Evolutionary conservation across 2,888 invertebrate genomes (phyloP).

Genomic region (Agrochola lychnidis): DNA sequence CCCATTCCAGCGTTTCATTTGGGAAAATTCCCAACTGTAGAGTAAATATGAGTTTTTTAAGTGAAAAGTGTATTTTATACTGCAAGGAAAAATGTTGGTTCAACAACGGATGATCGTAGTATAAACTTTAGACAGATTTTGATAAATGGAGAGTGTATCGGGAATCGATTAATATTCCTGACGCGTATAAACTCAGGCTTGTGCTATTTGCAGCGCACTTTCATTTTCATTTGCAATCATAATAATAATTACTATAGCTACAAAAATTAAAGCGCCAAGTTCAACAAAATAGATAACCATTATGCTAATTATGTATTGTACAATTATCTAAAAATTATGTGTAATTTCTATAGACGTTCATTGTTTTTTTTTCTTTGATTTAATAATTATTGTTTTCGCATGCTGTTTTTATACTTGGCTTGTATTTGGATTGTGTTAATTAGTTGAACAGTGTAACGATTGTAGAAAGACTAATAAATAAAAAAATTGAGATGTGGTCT

Average conservation of each 20-base stretch:
- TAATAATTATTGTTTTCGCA: neutral
- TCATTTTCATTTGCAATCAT: neutral
- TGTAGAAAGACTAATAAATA: neutral
- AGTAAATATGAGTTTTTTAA: neutral
- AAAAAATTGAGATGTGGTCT: neutral
- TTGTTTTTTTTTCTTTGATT: neutral
- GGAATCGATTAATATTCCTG: slow-evolving; percentile 33
- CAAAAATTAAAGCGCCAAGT: neutral
- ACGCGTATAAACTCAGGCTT: slow-evolving; percentile 4
- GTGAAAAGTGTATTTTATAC: neutral
- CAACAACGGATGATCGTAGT: slow-evolving; percentile 22
- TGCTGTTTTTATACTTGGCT: neutral
- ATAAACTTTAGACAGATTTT: slow-evolving; percentile 49
- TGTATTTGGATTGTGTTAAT: neutral
- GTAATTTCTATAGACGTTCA: neutral
- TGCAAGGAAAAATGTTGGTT: neutral
- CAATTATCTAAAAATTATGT: neutral
- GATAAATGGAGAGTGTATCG: slow-evolving; percentile 45
- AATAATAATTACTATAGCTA: neutral
- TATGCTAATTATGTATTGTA: neutral
- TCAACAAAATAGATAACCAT: neutral
- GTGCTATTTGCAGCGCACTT: neutral
- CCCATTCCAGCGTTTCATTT: slow-evolving; percentile 41
- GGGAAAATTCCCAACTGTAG: slow-evolving; percentile 19
- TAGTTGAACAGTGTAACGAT: neutral